Conservation (phyloP, 2,888 invertebrate species). For the Didymodactylos carnosus region DNA sequence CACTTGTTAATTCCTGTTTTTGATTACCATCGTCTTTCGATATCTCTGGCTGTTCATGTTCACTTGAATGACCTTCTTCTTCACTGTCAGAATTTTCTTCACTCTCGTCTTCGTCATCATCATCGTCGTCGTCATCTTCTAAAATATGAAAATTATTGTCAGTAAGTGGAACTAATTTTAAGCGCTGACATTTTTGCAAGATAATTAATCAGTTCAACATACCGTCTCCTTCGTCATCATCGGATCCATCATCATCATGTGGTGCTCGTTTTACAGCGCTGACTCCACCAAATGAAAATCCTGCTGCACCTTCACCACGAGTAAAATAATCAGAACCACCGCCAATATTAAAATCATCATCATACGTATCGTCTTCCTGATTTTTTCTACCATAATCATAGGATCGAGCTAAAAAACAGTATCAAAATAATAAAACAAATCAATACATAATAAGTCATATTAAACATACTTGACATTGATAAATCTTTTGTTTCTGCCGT, state of each 20-base stretch:
- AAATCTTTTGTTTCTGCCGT: conserved; percentile 81
- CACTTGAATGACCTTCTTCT: too few species aligned
- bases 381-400: not conserved
- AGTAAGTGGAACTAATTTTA: not conserved
- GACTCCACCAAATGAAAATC: not conserved
- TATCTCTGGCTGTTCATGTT: too few species aligned
- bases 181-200: too few species aligned
- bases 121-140: not conserved
- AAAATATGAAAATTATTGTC: not conserved
- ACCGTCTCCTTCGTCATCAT: not conserved
- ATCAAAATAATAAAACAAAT: not conserved
- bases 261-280: not conserved
- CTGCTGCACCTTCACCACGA: not conserved
- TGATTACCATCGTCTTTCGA: too few species aligned
- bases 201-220: not conserved
- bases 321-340: not conserved
- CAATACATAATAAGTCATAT: not conserved
- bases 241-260: not conserved
- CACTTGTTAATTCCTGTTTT: too few species aligned
- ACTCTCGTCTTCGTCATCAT: not conserved
- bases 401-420: not conserved
- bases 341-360: not conserved
- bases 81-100: not conserved
- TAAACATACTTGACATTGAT: conserved; percentile 35
- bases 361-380: not conserved